phyloP scores from a whole-genome alignment of 1,140 invertebrate genomes.

The Calliopsis andreniformis region DNA sequence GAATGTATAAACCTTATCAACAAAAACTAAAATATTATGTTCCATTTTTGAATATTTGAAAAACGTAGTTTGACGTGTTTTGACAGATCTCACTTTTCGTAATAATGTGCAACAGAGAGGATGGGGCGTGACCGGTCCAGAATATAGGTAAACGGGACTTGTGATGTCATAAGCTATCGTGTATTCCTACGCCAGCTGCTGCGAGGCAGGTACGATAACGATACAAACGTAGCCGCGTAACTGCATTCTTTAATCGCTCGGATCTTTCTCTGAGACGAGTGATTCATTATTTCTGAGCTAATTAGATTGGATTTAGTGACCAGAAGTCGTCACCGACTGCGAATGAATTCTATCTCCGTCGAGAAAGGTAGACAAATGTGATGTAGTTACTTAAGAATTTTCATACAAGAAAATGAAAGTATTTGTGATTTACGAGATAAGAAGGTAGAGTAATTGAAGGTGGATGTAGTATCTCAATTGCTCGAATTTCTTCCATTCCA shows the following conservation, averaged over 20 bases:
- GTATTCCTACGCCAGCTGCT: slow-evolving; percentile 67
- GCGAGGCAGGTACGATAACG: slow-evolving; percentile 43
- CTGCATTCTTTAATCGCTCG: background rate
- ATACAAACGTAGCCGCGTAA: slow-evolving; percentile 1
- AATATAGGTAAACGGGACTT: slow-evolving; percentile 71
- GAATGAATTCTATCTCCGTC: too few species aligned
- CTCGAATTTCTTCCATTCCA: too few species aligned
- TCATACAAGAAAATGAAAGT: too few species aligned
- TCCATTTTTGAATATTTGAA: background rate
- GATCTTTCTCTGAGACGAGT: background rate
- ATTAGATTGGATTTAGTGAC: too few species aligned
- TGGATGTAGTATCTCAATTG: too few species aligned
- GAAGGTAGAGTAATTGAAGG: too few species aligned
- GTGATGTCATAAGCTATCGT: slow-evolving; percentile 72
- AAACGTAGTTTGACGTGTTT: background rate
- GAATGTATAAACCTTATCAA: too few species aligned
- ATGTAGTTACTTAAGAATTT: too few species aligned
- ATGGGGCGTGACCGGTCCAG: slow-evolving; percentile 73
- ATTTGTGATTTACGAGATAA: too few species aligned
- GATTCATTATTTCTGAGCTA: background rate
- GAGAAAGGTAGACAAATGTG: too few species aligned
- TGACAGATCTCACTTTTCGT: slow-evolving; percentile 4
- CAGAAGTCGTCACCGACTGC: too few species aligned
- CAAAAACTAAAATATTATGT: background rate
- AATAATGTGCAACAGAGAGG: slow-evolving; percentile 44